Percentiles rank a stretch among this genome's conserved stretches.
phyloP scores from a whole-genome alignment of 2,797 vertebrate genomes.

The Parauchenoglanis punctatus region DNA sequence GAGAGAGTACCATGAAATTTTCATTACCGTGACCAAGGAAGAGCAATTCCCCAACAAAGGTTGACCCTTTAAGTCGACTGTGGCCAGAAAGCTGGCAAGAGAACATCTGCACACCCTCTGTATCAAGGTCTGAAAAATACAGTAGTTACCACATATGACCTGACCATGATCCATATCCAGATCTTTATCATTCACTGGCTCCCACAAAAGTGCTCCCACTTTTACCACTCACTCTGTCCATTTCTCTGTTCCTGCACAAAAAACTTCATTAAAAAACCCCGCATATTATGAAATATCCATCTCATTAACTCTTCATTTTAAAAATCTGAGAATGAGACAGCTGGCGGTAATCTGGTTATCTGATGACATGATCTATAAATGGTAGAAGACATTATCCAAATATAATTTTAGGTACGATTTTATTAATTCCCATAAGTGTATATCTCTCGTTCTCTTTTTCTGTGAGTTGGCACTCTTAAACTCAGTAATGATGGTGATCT shows the following conservation, averaged over 20 bases:
- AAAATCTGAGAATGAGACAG: constrained; percentile 3
- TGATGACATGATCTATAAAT: neutral
- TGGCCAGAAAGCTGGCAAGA: constrained; percentile 57
- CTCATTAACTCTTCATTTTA: constrained; percentile 17
- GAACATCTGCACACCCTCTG: constrained; percentile 62
- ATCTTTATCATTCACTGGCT: constrained; percentile 49
- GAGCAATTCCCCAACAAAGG: constrained; percentile 33
- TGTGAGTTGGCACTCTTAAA: constrained; percentile 39
- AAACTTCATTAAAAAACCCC: neutral
- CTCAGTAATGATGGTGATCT: constrained; percentile 26
- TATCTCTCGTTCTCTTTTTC: neutral
- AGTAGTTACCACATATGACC: constrained; percentile 19
- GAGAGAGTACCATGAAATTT: neutral
- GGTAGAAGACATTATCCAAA: neutral
- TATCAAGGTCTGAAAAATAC: constrained; percentile 68
- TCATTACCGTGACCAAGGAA: neutral
- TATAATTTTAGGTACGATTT: neutral
- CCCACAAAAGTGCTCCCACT: constrained; percentile 15
- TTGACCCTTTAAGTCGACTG: constrained; percentile 69
- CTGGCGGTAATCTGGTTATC: neutral
- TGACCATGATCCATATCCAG: constrained; percentile 63
- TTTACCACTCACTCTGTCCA: neutral
- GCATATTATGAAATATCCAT: constrained; percentile 15
- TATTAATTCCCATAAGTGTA: constrained; percentile 10
- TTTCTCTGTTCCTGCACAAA: constrained; percentile 37